Evolutionary conservation across 2,888 invertebrate species (phyloP).

Genomic region (Mythimna ferrago): DNA sequence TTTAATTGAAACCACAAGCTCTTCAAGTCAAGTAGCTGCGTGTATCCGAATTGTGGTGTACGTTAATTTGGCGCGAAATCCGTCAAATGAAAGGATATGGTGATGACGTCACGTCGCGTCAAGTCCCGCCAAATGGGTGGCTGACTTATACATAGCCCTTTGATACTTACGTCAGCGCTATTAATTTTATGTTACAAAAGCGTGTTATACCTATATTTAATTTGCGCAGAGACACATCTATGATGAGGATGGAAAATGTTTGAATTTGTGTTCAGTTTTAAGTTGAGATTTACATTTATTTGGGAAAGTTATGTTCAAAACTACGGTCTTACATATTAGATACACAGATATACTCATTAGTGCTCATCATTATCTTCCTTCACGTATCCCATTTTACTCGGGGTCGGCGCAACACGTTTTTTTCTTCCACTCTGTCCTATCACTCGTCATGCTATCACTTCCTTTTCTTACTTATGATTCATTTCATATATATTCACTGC

Average conservation of each 20-base stretch:
- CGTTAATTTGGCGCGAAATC: slow-evolving; percentile 35
- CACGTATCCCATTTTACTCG: too few relatives aligned
- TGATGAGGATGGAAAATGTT: background rate
- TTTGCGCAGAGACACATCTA: background rate
- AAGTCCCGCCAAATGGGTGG: slow-evolving; percentile 31
- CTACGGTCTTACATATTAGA: too few relatives aligned
- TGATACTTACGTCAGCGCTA: slow-evolving; percentile 21
- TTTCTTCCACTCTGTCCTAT: too few relatives aligned
- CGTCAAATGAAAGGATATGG: slow-evolving; percentile 35
- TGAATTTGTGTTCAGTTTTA: background rate
- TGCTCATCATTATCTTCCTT: too few relatives aligned
- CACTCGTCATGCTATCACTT: too few relatives aligned
- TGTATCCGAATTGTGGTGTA: slow-evolving; percentile 45
- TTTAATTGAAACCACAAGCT: slow-evolving; percentile 46
- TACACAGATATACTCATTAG: too few relatives aligned
- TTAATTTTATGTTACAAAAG: slow-evolving; percentile 39
- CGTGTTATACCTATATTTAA: slow-evolving; percentile 10
- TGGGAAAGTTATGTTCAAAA: too few relatives aligned
- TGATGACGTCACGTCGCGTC: slow-evolving; percentile 41
- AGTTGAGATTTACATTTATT: too few relatives aligned
- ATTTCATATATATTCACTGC: too few relatives aligned
- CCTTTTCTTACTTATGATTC: too few relatives aligned
- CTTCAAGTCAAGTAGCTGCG: slow-evolving; percentile 31
- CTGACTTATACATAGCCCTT: slow-evolving; percentile 37
- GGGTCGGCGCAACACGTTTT: too few relatives aligned